A percentile compares a stretch with the other conserved stretches of the same genome.
phyloP scores from a whole-genome alignment of 2,888 invertebrate species.

The Nemapogon koenigi region DNA sequence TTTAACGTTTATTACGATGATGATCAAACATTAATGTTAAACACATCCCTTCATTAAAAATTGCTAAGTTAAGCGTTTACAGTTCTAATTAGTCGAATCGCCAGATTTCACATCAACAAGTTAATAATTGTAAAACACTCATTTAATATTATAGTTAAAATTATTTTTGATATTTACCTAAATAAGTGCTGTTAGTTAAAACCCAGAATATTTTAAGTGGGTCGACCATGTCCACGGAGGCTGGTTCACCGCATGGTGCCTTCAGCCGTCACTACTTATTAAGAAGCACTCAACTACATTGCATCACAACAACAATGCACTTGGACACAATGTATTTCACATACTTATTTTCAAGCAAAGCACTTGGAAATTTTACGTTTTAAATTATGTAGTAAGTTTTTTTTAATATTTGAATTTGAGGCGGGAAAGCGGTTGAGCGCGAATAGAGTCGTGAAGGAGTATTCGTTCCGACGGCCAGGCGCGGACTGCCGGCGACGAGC shows the following conservation, averaged over 20 bases:
- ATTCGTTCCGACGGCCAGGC: constrained; percentile 37
- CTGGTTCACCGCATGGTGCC: constrained; percentile 54
- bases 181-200: constrained; percentile 82
- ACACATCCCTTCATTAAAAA: too few relatives aligned
- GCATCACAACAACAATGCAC: constrained; percentile 9
- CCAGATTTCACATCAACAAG: too few relatives aligned
- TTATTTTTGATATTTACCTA: constrained; percentile 65
- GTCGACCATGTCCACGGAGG: constrained; percentile 74
- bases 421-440: constrained; percentile 16
- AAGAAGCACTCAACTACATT: constrained; percentile 18
- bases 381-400: neutral
- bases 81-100: too few relatives aligned
- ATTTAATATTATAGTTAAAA: too few relatives aligned
- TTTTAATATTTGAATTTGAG: constrained; percentile 3
- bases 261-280: constrained; percentile 15
- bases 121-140: too few relatives aligned
- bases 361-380: neutral
- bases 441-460: constrained; percentile 12
- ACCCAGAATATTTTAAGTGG: constrained; percentile 85
- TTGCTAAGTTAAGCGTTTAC: too few relatives aligned
- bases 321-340: neutral
- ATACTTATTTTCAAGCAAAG: neutral
- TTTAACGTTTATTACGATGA: too few relatives aligned
- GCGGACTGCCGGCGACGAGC: constrained; percentile 57
- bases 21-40: too few relatives aligned